Evolutionary conservation across 2,888 invertebrate species (phyloP).

Genomic region (Pristionchus fissidentatus): DNA sequence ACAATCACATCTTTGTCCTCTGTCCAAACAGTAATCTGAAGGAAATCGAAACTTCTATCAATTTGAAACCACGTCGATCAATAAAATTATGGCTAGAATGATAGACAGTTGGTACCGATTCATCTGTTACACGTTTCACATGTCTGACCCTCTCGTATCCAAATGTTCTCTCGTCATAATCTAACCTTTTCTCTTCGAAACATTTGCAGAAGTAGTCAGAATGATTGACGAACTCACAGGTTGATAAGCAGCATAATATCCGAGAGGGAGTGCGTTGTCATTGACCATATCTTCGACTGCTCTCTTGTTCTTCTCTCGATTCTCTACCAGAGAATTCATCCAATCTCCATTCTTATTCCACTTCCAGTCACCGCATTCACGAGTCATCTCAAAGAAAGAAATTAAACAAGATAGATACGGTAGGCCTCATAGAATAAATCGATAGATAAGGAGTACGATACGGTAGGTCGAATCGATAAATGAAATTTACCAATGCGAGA

Average conservation of each 20-base stretch:
- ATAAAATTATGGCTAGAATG: background rate
- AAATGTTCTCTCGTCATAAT: too few relatives aligned
- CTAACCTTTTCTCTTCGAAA: too few relatives aligned
- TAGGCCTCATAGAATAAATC: background rate
- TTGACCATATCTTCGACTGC: constrained; percentile 81
- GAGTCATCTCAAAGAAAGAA: background rate
- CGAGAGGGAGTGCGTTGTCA: constrained; percentile 86
- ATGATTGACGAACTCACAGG: constrained; percentile 79
- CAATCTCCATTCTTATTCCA: constrained; percentile 61
- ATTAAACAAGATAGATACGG: background rate
- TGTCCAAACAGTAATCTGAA: constrained; percentile 67
- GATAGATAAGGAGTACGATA: background rate
- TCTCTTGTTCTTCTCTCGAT: constrained; percentile 63
- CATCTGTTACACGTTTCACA: background rate
- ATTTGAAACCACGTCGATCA: background rate
- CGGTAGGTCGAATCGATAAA: background rate
- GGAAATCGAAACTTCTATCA: background rate
- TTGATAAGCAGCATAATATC: constrained; percentile 93
- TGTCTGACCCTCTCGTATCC: background rate
- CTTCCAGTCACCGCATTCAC: constrained; percentile 57
- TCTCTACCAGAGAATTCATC: constrained; percentile 60
- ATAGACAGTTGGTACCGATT: background rate
- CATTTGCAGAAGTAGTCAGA: background rate
- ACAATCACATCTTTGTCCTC: constrained; percentile 83
- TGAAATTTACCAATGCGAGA: constrained; percentile 45